Percentiles rank a stretch among this genome's conserved stretches.
Conservation (phyloP, 2,113 vertebrate genomes). For the Mola mola region DNA sequence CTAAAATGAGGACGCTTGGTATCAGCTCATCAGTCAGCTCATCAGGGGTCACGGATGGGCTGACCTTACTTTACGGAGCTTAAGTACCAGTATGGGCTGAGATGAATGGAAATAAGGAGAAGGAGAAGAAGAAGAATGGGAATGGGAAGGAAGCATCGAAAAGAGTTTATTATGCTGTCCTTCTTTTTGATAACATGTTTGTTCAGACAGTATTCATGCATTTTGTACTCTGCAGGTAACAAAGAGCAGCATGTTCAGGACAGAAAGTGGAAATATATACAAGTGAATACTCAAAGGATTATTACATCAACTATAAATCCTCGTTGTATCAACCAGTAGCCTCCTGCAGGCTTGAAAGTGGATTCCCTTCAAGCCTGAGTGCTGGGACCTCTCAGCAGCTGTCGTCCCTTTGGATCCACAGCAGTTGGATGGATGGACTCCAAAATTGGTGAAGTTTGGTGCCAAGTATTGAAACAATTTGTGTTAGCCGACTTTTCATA, state of each 20-base stretch:
- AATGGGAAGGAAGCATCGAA: not conserved
- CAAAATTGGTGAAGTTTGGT: not conserved
- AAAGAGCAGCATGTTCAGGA: too few species aligned
- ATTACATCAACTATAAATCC: too few species aligned
- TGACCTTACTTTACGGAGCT: slow-evolving; percentile 14
- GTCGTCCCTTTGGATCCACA: not conserved
- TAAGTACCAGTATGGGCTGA: slow-evolving; percentile 14
- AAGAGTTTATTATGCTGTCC: not conserved
- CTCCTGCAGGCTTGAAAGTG: not conserved
- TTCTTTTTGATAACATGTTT: slow-evolving; percentile 4
- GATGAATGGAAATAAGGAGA: slow-evolving; percentile 3
- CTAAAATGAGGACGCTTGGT: slow-evolving; percentile 1
- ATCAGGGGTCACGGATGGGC: not conserved
- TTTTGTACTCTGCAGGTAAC: not conserved
- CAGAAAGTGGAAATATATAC: too few species aligned
- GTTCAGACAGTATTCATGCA: not conserved
- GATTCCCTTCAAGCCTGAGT: not conserved
- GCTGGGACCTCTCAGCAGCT: slow-evolving; percentile 1
- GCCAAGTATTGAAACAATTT: not conserved
- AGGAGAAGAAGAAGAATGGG: not conserved
- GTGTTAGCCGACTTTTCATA: not conserved
- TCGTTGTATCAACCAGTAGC: not conserved
- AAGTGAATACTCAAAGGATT: too few species aligned
- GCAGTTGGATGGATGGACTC: slow-evolving; percentile 2
- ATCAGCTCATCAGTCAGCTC: slow-evolving; percentile 3